phyloP scores from a whole-genome alignment of 2,113 vertebrate species.

The Delphinapterus leucas region DNA sequence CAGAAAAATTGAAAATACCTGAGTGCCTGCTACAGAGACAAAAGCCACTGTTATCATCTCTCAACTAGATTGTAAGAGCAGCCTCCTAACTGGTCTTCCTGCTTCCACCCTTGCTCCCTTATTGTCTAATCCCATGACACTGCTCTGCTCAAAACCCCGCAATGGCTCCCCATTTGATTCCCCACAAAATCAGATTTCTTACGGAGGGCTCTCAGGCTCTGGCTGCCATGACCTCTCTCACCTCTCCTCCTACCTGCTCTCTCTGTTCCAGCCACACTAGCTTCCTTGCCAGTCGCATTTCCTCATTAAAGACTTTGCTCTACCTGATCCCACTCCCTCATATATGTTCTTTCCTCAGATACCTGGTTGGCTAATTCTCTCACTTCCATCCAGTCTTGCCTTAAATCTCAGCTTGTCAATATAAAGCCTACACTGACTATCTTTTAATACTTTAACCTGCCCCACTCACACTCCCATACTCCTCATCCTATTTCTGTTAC shows the following conservation, averaged over 20 bases:
- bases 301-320: neutral
- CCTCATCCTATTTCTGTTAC: neutral
- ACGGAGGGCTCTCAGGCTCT: neutral
- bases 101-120: neutral
- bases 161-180: neutral
- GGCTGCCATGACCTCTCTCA: neutral
- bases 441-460: neutral
- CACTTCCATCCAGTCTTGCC: neutral
- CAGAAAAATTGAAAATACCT: neutral
- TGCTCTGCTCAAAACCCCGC: neutral
- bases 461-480: neutral
- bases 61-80: neutral
- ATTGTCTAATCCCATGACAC: neutral
- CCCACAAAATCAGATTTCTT: neutral
- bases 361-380: neutral
- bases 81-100: neutral
- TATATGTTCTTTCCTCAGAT: neutral
- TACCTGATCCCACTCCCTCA: neutral
- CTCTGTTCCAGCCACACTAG: neutral
- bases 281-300: neutral
- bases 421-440: neutral
- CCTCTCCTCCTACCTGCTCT: neutral
- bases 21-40: neutral
- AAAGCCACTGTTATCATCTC: neutral
- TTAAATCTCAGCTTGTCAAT: neutral